Evolutionary conservation across 2,113 vertebrate genomes (phyloP).

Genomic region (Egretta garzetta): DNA sequence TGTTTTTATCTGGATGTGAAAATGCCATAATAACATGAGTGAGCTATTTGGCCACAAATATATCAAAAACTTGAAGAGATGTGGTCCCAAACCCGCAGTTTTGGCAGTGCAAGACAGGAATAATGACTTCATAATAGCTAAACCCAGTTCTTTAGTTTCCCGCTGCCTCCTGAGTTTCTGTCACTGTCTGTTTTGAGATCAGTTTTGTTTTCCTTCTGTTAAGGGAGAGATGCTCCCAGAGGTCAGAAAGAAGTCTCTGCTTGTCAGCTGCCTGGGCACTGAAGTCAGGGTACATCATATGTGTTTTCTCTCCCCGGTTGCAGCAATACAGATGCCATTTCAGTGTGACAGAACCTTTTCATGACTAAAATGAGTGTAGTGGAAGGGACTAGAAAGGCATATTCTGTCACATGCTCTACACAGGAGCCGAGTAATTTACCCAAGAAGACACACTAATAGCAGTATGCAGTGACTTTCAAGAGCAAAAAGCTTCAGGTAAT

Average conservation of each 20-base stretch:
- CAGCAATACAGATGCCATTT: not conserved
- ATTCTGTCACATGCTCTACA: not conserved
- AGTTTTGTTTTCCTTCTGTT: not conserved
- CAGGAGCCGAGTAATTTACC: not conserved
- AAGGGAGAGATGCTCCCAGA: not conserved
- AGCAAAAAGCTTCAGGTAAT: constrained; percentile 14
- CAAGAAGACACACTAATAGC: not conserved
- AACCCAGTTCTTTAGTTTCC: not conserved
- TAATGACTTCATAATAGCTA: not conserved
- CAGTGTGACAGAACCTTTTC: not conserved
- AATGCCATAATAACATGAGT: not conserved
- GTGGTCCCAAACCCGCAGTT: not conserved
- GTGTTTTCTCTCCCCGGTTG: not conserved
- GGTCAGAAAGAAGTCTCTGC: not conserved
- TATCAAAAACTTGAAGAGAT: not conserved
- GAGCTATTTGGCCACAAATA: not conserved
- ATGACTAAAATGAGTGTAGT: not conserved
- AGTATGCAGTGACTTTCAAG: not conserved
- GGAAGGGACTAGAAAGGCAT: not conserved
- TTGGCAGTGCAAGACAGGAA: not conserved
- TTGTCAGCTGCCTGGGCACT: not conserved
- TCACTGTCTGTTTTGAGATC: not conserved
- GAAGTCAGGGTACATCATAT: not conserved
- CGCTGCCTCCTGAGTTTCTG: not conserved
- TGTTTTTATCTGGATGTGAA: not conserved